Base-by-base conservation (phyloP, 1,140 invertebrate species). In the Platyscapa corneri region DNA sequence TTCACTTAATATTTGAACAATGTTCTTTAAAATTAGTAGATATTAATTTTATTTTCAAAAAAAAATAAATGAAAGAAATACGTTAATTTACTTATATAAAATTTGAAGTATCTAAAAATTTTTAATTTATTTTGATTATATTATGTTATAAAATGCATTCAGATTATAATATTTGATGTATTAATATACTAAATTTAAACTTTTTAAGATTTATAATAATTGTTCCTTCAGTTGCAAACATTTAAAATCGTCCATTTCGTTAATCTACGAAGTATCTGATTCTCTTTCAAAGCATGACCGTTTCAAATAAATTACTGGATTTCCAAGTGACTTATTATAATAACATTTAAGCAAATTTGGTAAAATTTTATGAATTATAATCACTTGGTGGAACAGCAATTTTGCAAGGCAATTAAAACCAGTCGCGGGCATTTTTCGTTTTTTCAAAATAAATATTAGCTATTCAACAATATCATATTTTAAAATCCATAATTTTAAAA, bases 201-300 rank as follows among this genome's bases (percentile, higher is more conserved):
- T 49, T 53, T 46, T 49, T 30, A 56, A 75, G 27, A 20, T 60
- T 39, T 64, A 65, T 16, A 12, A n/a, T 72, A 65, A 72, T 72
- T 49, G 27, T 70, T 39, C 46, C 56, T 77, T 84, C 27, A 65
- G 70, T 67, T 76, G 23, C 0, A 46, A 84, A 74, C n/a, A 70
- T 85, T 56, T 86, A 65, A 74, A 72, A 84, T 87, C 81, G 74
- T 88, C 86, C 75, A 87, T 87, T 89, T 32, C 56, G 79, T 87
- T 86, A 78, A 39, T 81, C 18, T 79, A 23, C 78, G 82, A 53
- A 42, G 67, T 76, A 67, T 84, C 65, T 64, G 82, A 75, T 78
- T 87, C n/a, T 84, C n/a, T 81, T 42, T 18, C 53, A 87, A 81
- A 77, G 23, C 30, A 75, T 79, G 30, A 72, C 32, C 20, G 30